These are phyloP conservation scores for Strix occidentalis DNA, from an alignment of 2,797 vertebrate genomes.

Conservation along the genomic window DNA sequence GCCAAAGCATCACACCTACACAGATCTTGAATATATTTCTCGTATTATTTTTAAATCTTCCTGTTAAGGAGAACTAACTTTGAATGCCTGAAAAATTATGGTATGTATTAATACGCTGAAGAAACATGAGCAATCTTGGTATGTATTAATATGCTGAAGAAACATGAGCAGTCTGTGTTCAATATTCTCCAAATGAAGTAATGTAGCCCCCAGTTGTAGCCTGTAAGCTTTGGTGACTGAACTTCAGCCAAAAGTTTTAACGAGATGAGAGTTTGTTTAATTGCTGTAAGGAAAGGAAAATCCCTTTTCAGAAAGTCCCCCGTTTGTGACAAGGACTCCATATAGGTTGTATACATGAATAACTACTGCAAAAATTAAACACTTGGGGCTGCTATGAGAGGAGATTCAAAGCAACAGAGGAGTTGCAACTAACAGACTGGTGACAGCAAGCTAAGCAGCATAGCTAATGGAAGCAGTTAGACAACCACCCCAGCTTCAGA, in stretches of 20 bases:
- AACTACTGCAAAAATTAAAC: not conserved
- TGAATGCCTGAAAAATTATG: not conserved
- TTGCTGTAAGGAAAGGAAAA: not conserved
- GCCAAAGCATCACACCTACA: not conserved
- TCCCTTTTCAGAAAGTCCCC: not conserved
- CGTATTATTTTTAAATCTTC: not conserved
- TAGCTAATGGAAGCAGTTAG: not conserved
- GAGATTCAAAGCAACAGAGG: not conserved
- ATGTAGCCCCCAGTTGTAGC: fast-evolving
- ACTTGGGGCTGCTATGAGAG: not conserved
- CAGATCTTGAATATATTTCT: not conserved
- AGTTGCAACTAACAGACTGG: not conserved
- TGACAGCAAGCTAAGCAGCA: not conserved
- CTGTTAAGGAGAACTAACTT: not conserved
- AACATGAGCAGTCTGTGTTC: not conserved
- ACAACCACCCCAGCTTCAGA: not conserved
- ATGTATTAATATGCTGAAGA: not conserved
- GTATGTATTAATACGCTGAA: not conserved
- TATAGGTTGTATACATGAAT: not conserved
- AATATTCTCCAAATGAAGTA: not conserved
- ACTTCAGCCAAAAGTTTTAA: not conserved
- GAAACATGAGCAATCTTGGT: not conserved
- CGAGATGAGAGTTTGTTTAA: not conserved
- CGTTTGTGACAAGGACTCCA: not conserved
- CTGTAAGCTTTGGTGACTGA: not conserved